Evolutionary conservation across 1,140 invertebrate genomes (phyloP).

Genomic region (Meloidogyne chitwoodi): DNA sequence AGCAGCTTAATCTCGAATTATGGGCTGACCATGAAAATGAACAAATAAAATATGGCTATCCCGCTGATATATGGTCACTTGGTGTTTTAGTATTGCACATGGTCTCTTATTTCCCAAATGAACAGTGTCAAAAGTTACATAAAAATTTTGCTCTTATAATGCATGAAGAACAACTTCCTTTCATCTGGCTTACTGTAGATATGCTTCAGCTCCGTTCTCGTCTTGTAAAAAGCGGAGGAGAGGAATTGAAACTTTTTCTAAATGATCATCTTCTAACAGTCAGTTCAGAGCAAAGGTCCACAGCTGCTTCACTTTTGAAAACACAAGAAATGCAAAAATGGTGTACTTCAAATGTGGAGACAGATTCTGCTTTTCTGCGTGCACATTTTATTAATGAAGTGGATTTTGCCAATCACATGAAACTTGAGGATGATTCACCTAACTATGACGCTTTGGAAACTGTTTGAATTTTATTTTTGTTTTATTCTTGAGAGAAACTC

Average conservation of each 20-base stretch:
- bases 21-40: neutral
- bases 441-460: constrained; percentile 41
- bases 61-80: constrained; percentile 39
- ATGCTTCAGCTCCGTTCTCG: constrained; percentile 44
- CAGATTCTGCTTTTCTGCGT: constrained; percentile 29
- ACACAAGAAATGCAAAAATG: constrained; percentile 29
- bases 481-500: too few relatives aligned
- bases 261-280: constrained; percentile 36
- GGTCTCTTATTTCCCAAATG: constrained; percentile 40
- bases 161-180: constrained; percentile 40
- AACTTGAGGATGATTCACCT: constrained; percentile 24
- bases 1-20: constrained; percentile 28
- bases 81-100: constrained; percentile 37
- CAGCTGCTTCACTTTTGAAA: constrained; percentile 23
- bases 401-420: constrained; percentile 37
- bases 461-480: constrained; percentile 5
- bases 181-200: constrained; percentile 34
- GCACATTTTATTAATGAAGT: constrained; percentile 37
- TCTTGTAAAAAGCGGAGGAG: constrained; percentile 36
- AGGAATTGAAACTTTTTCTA: constrained; percentile 37
- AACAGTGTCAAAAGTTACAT: constrained; percentile 26
- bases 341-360: constrained; percentile 25
- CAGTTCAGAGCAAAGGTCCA: constrained; percentile 13
- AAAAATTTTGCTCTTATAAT: constrained; percentile 41
- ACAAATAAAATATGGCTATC: constrained; percentile 23